Base-by-base conservation (phyloP, 2,797 vertebrate genomes). In the Apodemus agrarius region DNA sequence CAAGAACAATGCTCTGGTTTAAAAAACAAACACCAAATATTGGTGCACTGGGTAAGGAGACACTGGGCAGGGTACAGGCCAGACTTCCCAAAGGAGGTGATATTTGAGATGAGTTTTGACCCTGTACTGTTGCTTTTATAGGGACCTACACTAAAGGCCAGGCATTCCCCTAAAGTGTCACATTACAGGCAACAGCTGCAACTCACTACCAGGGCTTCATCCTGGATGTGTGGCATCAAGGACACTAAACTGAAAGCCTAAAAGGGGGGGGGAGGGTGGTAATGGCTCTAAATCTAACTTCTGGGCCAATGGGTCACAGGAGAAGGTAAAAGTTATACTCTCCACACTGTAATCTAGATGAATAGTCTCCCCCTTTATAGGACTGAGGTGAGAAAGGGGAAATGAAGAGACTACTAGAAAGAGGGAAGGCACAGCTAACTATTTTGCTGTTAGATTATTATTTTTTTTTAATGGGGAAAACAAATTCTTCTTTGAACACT, bases 21-120 rank as follows among this genome's bases (percentile, higher is more conserved):
- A 63, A 63, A 63, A 90, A 86, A 83, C 92, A 95, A 76, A 3
- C 49, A 34, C 61, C 75, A 96, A 96, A 96, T 72, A 81, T 29
- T 93, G 43, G 57, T 52, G 69, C 69, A 65, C 24, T 34, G 16
- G n/a, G 29, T 88, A 57, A 75, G 24, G 72, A 93, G 87, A 46
- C 89, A 80, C 37, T 69, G 86, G 37, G n/a, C 11, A 2, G 94
- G 54, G 34, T 80, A 6, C 63, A 76, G 34, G 69, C 52, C 95
- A 95, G 59, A 6, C 40, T 95, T 96, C 75, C 86, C 83, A 95
- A 93, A 97, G 91, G 52, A 93, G 92, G 63, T 95, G 86, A 97
- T 96, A 97, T 95, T 96, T 97, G 94, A 98, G 96, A 97, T 88
- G 89, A 93, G 65, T 96, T 96, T 97, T 97, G 95, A 97, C 95